Conservation (phyloP, 2,888 invertebrate species). For the Folsomia candida region DNA sequence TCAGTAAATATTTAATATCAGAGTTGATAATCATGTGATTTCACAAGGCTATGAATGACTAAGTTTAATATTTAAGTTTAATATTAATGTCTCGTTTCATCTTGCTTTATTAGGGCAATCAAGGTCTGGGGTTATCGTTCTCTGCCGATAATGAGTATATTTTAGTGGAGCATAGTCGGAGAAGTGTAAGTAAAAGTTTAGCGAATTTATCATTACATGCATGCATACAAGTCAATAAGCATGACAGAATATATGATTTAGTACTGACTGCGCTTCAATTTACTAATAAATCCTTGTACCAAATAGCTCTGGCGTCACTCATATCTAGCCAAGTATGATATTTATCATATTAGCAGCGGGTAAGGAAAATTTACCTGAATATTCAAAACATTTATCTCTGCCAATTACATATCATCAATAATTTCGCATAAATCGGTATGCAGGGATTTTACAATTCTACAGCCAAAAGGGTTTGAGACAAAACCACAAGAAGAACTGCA, state of each 20-base stretch:
- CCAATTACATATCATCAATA: too few species aligned
- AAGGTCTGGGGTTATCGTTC: slow-evolving; percentile 19
- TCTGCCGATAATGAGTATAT: slow-evolving; percentile 32
- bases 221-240: not conserved
- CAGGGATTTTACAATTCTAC: not conserved
- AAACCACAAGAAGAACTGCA: slow-evolving; percentile 58
- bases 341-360: slow-evolving; percentile 64
- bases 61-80: too few species aligned
- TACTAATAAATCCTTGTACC: too few species aligned
- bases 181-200: slow-evolving; percentile 39
- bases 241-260: not conserved
- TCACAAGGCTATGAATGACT: not conserved
- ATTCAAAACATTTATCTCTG: too few species aligned
- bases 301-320: slow-evolving; percentile 78
- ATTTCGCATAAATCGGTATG: too few species aligned
- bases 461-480: not conserved
- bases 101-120: not conserved
- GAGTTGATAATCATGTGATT: not conserved
- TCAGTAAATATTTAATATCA: not conserved
- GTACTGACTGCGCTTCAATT: too few species aligned
- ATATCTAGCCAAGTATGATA: slow-evolving; percentile 70
- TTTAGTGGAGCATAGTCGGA: slow-evolving; percentile 30
- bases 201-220: too few species aligned
- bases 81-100: too few species aligned
- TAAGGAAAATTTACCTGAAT: slow-evolving; percentile 54